Evolutionary conservation across 2,888 invertebrate species (phyloP), one percentile per base, ranked within the genome.

Genomic region (Taphrorychus bicolor): DNA sequence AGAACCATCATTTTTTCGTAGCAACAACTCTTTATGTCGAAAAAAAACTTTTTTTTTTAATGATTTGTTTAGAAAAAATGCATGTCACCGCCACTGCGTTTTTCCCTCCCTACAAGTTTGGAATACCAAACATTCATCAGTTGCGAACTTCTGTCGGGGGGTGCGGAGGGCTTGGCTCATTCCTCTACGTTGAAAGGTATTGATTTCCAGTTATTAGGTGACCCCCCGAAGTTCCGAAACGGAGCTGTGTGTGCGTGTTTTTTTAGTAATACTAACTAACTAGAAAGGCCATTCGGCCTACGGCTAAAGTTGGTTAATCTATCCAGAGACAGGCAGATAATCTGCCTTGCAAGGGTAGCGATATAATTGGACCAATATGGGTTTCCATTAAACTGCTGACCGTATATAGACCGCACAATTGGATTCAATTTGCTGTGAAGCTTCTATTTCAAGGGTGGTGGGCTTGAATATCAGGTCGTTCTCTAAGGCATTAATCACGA

Each of bases 341-440:
- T 32, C 32, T 32, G 7, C 5, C 16, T 4, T 45, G 45, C 3
- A 9, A 14, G 7, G 16, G 7, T 45, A 3, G 45, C 5, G 16
- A 14, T 45, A 11, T 45, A 45, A 45, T 45, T 45, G 45, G 5
- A 45, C 16, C 45, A 45, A 45, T 45, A 45, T 45, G 45, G 45
- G n/a, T 45, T n/a, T 45, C 45, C 5, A 45, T 45, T 45, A 45
- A 45, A 17, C 14, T 45, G 18, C 16, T 45, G 18, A 45, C 45
- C 18, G 16, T 14, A n/a, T n/a, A n/a, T n/a, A 14, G 18, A 3
- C 16, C 3, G 45, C n/a, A 45, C 45, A 45, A 18, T 45, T n/a
- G 45, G 45, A 17, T 17, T 45, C 16, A 18, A 45, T 14, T 45
- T 45, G 45, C 45, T 32, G 11, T 32, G 32, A 32, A 32, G 32